These are phyloP conservation scores for Spongia lamella DNA, from an alignment of 37 sponge, comb jelly and placozoan genomes.

Conservation along the genomic window DNA sequence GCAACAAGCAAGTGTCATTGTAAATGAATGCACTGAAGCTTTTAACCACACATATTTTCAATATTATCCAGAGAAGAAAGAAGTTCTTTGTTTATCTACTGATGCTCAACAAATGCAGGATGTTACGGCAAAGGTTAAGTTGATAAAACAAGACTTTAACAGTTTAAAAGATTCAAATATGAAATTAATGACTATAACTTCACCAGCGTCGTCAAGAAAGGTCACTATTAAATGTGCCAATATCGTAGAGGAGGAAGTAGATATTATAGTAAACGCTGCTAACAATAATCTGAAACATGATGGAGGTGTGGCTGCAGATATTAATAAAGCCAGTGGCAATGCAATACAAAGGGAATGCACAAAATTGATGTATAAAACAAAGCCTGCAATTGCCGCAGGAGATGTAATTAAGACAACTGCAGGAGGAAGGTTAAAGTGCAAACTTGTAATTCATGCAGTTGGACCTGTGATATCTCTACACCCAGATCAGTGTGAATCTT, in stretches of 20 bases:
- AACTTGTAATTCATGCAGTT: slow-evolving; percentile 67
- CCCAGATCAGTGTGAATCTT: slow-evolving; percentile 3
- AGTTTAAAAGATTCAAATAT: too few species aligned
- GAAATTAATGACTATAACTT: too few species aligned
- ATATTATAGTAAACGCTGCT: slow-evolving; percentile 74
- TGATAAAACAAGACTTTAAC: too few species aligned
- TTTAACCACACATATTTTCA: too few species aligned
- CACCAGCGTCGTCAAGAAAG: not conserved
- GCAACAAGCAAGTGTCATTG: too few species aligned
- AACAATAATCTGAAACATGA: slow-evolving; percentile 46
- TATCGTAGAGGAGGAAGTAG: slow-evolving; percentile 53
- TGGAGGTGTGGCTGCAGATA: slow-evolving; percentile 73
- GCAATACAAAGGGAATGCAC: slow-evolving; percentile 39
- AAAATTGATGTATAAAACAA: not conserved
- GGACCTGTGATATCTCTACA: slow-evolving; percentile 23
- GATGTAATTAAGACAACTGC: slow-evolving; percentile 41
- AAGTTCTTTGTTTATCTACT: too few species aligned
- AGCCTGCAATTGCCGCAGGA: slow-evolving; percentile 28
- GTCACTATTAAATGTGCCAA: slow-evolving; percentile 58
- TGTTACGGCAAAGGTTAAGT: too few species aligned
- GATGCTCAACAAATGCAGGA: too few species aligned
- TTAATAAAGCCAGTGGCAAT: slow-evolving; percentile 44
- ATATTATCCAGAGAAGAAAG: too few species aligned
- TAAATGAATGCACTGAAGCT: too few species aligned
- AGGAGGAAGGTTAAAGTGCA: slow-evolving; percentile 58